Evolutionary conservation across 2,797 vertebrate species (phyloP), one percentile per base, ranked within the genome.

Genomic region (Arvicola amphibius): DNA sequence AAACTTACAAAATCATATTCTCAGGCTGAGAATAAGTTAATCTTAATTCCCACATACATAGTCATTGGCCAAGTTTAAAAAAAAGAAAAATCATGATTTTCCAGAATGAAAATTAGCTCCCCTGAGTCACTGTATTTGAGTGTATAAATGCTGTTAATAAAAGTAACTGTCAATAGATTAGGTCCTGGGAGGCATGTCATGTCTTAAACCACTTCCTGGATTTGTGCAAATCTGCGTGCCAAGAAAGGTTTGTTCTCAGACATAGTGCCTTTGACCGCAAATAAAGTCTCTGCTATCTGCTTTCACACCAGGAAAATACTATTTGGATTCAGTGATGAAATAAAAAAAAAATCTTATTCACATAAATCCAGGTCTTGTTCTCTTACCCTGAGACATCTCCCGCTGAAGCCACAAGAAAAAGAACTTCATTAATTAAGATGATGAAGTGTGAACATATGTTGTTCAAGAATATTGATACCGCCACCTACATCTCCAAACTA

Each of bases 271-370:
- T 94, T 96, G 93, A 96, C 97, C 94, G 88, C 94, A 97, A 85
- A 94, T 93, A 94, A 97, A 92, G 80, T 97, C 91, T 81, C 91
- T 63, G 85, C 94, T 95, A 96, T 96, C 94, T 97, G 96, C 90
- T 97, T 96, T 96, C 95, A 97, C 61, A n/a, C 89, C 61, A 83
- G 90, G 90, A 96, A 96, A 96, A 96, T 25, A 53, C 29, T 63
- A 76, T 94, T 95, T 97, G 94, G 80, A 95, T 93, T 97, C 94
- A 91, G 71, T 79, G 88, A 95, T 95, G 89, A 97, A 96, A 92
- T 81, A 46, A 43, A 91, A 46, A 43, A 91, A 77, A 94, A 97
- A 89, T 91, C 83, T 76, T 89, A 46, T 63, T 92, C 95, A 86
- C 85, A 93, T 88, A 96, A 96, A 93, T 92, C 88, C 88, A 91